Evolutionary conservation across 2,888 invertebrate species (phyloP), one percentile per base, ranked within the genome.

Genomic region (Dolichomitus sp.): DNA sequence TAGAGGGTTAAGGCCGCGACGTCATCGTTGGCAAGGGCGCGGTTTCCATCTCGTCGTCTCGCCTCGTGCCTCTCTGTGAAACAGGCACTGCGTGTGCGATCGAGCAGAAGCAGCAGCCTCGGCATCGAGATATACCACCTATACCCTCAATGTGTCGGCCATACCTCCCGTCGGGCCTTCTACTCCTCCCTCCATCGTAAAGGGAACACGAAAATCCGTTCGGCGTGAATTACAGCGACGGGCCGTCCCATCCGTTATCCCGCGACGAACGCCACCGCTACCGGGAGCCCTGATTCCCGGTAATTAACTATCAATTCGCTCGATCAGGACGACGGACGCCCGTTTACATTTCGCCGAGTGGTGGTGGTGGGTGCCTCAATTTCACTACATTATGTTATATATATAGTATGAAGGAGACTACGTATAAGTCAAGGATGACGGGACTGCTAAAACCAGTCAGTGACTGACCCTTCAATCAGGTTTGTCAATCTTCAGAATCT

Each of bases 261-360:
- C 63, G 80, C 76, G 80, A 79, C 79, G 72, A 82, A 65, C 78
- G 52, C 78, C 75, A 54, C 80, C 88, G 86, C 86, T 69, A 74
- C 78, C 65, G 78, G 82, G 78, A 76, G 76, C 89, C 88, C 88
- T 87, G 88, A 91, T 91, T 91, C 89, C 89, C 90, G 88, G 91
- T 92, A 92, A 92, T 92, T 92, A 92, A 92, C 91, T 91, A 92
- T 91, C 92, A 91, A 91, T 91, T 92, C 90, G 88, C 89, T 90
- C 88, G 88, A 90, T 90, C 89, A 88, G 87, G 88, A 83, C 70
- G 74, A 63, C 74, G 82, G 74, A 66, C 54, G 76, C 80, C 80
- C 83, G 83, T 80, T 83, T 83, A 80, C 80, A 80, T 83, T 80
- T 85, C 86, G 86, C 87, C 84, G 83, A 84, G 80, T 81, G 81